A percentile compares a stretch with the other conserved stretches of the same genome.
Evolutionary conservation across 2,888 invertebrate genomes (phyloP).

Genomic region (Apocheima hispidaria): DNA sequence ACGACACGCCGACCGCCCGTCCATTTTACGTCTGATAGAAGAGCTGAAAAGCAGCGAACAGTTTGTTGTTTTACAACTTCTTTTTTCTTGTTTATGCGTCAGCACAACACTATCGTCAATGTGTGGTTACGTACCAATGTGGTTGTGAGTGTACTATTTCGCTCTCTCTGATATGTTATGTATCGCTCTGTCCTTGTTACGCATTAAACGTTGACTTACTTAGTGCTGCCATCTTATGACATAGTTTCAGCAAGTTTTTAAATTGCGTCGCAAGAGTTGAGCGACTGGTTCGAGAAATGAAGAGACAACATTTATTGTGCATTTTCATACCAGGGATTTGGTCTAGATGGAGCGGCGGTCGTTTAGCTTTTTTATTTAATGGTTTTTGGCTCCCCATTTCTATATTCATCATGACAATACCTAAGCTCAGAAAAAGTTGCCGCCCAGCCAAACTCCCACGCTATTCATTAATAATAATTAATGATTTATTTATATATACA

Average conservation of each 20-base stretch:
- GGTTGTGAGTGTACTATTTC: conserved; percentile 59
- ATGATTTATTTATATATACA: too few species aligned
- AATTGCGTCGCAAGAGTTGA: conserved; percentile 8
- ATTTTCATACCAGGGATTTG: background rate
- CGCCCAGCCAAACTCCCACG: too few species aligned
- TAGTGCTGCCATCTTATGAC: conserved; percentile 64
- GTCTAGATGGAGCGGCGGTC: conserved; percentile 47
- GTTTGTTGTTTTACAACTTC: conserved; percentile 86
- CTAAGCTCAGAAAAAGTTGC: too few species aligned
- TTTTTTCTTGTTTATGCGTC: conserved; percentile 82
- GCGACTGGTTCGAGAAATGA: background rate
- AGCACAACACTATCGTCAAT: conserved; percentile 60
- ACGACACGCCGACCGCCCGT: conserved; percentile 79
- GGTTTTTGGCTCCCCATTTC: too few species aligned
- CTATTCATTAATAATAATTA: too few species aligned
- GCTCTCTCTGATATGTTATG: conserved; percentile 39
- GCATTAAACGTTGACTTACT: conserved; percentile 55
- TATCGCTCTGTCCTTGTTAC: conserved; percentile 57
- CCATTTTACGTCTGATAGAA: conserved; percentile 86
- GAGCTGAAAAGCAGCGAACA: conserved; percentile 77
- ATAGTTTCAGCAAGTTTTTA: background rate
- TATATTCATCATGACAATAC: too few species aligned
- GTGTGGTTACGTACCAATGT: conserved; percentile 61
- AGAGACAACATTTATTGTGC: background rate
- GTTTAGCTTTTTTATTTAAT: conserved; percentile 1